Base-by-base conservation (phyloP, 2,113 vertebrate genomes). In the Coreoperca whiteheadi region DNA sequence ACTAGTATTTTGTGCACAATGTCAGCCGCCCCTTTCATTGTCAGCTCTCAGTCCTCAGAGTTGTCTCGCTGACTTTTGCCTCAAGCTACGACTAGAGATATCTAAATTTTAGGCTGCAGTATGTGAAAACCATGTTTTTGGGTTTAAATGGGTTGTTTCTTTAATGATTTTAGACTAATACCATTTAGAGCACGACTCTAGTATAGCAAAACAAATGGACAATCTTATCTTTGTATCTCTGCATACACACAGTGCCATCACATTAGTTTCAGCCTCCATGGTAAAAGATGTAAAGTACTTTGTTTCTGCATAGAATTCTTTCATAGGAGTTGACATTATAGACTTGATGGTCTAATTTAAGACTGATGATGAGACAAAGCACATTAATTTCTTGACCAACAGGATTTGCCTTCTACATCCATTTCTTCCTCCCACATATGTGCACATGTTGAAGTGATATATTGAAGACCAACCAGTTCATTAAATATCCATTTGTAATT, bases 401-500 rank as follows among this genome's bases (percentile, higher is more conserved):
- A 68, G 51, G 65, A 86, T 88, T 71, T 78, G 59, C 51, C 60
- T 50, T 81, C 66, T 20, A 34, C 71, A 54, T 64, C 59, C 56
- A 77, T 77, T 81, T 76, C 57, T 75, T 67, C 74, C 89, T 84
- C 82, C 50, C 70, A 89, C 81, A 79, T 41, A 68, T 50, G 74
- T 84, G 73, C 74, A 72, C 48, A 61, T 77, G 76, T 60, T 50
- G 23, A 77, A 80, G 80, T 92, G 85, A 91, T 89, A 69, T 85
- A 90, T 88, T 39, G 65, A 80, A 86, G 71, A 66, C 81, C 79
- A 76, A 84, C 70, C 64, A 84, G 77, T 91, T 92, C 90, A 94
- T 93, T 91, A 94, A 91, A 91, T 87, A 90, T 93, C 92, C 82
- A 92, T 91, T 89, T 5, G 83, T 88, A 83, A 92, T 92, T 92